phyloP scores from a whole-genome alignment of 2,113 vertebrate genomes.

The Sinocyclocheilus grahami region DNA sequence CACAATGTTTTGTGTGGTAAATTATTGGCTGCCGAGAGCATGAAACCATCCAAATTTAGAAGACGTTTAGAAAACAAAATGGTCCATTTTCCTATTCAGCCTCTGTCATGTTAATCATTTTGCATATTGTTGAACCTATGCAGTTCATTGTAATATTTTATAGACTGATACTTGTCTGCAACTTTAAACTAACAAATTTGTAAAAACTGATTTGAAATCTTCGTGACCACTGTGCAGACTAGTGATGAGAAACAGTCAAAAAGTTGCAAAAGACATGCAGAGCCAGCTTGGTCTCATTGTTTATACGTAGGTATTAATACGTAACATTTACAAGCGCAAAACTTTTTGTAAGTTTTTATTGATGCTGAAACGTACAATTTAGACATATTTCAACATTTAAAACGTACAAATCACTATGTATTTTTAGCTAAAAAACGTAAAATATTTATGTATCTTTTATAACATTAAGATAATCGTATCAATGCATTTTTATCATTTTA shows the following conservation, averaged over 20 bases:
- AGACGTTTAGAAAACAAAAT: background rate
- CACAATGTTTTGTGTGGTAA: constrained; percentile 4
- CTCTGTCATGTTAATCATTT: background rate
- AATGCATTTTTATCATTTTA: too few relatives aligned
- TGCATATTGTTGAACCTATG: background rate
- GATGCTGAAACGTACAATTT: too few relatives aligned
- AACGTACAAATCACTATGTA: too few relatives aligned
- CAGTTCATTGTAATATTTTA: background rate
- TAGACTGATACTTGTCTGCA: background rate
- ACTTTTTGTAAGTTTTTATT: too few relatives aligned
- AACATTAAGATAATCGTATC: too few relatives aligned
- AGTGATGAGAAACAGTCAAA: background rate
- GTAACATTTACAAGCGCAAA: too few relatives aligned
- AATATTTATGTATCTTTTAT: too few relatives aligned
- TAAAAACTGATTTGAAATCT: background rate
- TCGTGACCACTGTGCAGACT: background rate
- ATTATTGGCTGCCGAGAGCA: constrained; percentile 7
- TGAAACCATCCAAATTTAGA: background rate
- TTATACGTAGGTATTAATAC: too few relatives aligned
- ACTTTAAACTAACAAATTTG: background rate
- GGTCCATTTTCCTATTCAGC: background rate
- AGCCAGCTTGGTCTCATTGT: background rate
- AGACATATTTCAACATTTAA: too few relatives aligned
- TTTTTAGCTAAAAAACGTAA: too few relatives aligned
- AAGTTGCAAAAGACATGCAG: background rate